Conservation (phyloP, 2,797 vertebrate genomes). For the Balearica regulorum region DNA sequence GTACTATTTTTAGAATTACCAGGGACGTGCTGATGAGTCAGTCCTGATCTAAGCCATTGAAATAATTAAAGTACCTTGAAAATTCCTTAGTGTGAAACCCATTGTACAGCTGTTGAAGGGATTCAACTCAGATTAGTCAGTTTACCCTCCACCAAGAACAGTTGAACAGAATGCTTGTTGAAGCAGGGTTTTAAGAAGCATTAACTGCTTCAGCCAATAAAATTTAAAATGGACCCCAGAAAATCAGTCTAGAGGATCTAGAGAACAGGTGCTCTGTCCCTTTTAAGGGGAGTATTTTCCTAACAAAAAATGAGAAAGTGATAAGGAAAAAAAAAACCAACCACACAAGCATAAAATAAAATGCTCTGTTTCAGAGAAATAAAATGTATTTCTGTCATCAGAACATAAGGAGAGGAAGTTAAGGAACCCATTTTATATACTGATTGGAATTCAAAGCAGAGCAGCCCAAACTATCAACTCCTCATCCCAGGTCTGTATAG, state of each 20-base stretch:
- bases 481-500: neutral
- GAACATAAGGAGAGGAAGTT: neutral
- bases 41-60: neutral
- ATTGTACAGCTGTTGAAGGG: neutral
- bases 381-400: neutral
- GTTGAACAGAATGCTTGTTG: neutral
- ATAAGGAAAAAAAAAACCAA: neutral
- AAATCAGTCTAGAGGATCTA: neutral
- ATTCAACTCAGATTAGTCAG: neutral
- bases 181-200: neutral
- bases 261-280: slow-evolving; percentile 35
- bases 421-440: neutral
- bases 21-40: neutral
- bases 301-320: neutral
- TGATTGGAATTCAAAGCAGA: neutral
- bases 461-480: neutral
- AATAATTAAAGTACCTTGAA: neutral
- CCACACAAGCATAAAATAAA: slow-evolving; percentile 5
- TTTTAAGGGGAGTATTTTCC: neutral
- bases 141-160: neutral
- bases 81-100: neutral
- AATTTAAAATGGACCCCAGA: neutral
- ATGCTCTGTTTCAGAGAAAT: neutral
- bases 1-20: neutral
- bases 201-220: neutral